Evolutionary conservation across 2,797 vertebrate genomes (phyloP).

Genomic region (Aphelocoma californica): DNA sequence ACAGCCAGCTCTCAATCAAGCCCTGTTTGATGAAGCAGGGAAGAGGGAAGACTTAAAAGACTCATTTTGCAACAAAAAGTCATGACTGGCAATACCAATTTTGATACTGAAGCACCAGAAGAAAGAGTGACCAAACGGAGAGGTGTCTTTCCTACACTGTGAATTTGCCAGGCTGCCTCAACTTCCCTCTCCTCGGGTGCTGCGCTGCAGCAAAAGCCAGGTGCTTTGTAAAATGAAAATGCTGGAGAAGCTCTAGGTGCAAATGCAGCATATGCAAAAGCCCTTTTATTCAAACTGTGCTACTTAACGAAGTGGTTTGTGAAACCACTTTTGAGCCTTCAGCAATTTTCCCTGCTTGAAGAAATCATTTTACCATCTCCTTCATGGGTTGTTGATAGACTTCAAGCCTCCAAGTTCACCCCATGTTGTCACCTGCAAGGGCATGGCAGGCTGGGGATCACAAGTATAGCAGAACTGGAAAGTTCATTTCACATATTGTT

Average conservation of each 20-base stretch:
- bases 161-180: not conserved
- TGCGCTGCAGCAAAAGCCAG: accelerated
- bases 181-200: not conserved
- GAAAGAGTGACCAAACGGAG: not conserved
- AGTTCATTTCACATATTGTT: slow-evolving; percentile 58
- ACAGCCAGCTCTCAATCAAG: not conserved
- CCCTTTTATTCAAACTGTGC: slow-evolving; percentile 27
- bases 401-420: slow-evolving; percentile 32
- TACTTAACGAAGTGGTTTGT: slow-evolving; percentile 6
- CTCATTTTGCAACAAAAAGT: not conserved
- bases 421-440: slow-evolving; percentile 25
- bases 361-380: slow-evolving; percentile 35
- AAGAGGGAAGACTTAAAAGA: not conserved
- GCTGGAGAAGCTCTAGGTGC: slow-evolving; percentile 18
- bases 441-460: slow-evolving; percentile 16
- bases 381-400: not conserved
- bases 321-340: slow-evolving; percentile 16
- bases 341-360: slow-evolving; percentile 28
- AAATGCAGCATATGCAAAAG: slow-evolving; percentile 26
- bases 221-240: not conserved
- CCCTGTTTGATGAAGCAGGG: not conserved
- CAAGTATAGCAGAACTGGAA: not conserved
- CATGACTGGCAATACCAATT: not conserved
- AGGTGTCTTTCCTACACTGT: not conserved
- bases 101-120: not conserved